phyloP scores from a whole-genome alignment of 1,140 invertebrate species.

The Drosophila lacertosa region DNA sequence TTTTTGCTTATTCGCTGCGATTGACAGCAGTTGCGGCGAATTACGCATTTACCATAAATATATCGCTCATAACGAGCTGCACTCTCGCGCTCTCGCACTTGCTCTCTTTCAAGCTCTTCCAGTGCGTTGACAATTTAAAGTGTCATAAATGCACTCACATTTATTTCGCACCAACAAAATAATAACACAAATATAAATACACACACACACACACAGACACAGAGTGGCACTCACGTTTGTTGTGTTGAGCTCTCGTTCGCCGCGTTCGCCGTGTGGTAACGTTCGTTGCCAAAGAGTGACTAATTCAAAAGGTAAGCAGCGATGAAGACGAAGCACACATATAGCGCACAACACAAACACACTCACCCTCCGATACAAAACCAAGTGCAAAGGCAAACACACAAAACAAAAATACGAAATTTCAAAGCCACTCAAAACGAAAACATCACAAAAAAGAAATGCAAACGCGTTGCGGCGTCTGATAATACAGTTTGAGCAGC shows the following conservation, averaged over 20 bases:
- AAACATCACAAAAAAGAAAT: no score
- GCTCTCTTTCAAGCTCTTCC: background rate
- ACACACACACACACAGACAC: conserved; percentile 6
- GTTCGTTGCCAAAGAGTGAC: conserved; percentile 75
- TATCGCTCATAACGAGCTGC: conserved; percentile 12
- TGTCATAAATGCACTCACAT: conserved; percentile 26
- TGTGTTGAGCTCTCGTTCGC: conserved; percentile 47
- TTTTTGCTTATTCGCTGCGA: conserved; percentile 29
- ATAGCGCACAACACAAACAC: conserved; percentile 26
- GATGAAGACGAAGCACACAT: conserved; percentile 34
- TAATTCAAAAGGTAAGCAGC: conserved; percentile 66
- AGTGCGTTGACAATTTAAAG: conserved; percentile 41
- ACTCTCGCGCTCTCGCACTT: background rate
- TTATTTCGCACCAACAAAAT: conserved; percentile 39
- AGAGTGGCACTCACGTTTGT: conserved; percentile 31
- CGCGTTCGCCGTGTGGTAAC: conserved; percentile 63
- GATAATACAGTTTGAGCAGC: conserved; percentile 66
- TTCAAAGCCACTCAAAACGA: conserved; percentile 37
- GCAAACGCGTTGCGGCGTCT: conserved; percentile 33
- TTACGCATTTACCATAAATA: conserved; percentile 54
- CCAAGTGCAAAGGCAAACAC: conserved; percentile 69
- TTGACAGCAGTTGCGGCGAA: conserved; percentile 55
- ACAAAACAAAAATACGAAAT: conserved; percentile 37
- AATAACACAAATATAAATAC: conserved; percentile 19
- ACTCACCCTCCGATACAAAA: conserved; percentile 45